A percentile compares a stretch with the other conserved stretches of the same genome.
phyloP scores from a whole-genome alignment of 2,888 invertebrate genomes.

The Tanypteryx hageni region DNA sequence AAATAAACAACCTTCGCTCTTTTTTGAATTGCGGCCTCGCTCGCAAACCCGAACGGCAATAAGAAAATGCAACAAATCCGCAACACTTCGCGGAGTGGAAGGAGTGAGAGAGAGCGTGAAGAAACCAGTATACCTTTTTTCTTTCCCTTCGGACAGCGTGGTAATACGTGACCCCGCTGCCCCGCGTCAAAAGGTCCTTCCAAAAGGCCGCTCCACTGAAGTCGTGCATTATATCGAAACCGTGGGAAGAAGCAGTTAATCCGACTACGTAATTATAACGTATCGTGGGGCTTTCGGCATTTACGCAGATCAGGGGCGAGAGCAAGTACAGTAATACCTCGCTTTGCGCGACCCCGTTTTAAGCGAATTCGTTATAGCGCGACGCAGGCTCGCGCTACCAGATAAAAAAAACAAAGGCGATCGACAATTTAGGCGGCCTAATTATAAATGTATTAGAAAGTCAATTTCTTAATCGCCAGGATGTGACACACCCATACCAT shows the following conservation, averaged over 20 bases:
- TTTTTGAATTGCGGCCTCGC: background rate
- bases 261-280: background rate
- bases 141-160: background rate
- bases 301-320: no score
- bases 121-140: background rate
- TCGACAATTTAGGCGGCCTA: no score
- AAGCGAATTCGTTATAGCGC: no score
- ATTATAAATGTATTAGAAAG: no score
- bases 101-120: background rate
- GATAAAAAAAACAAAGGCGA: no score
- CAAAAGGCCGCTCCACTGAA: background rate
- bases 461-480: no score
- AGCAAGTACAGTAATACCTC: no score
- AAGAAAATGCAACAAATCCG: conserved; percentile 11
- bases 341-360: no score
- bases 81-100: background rate
- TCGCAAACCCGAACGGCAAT: background rate
- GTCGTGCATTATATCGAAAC: background rate
- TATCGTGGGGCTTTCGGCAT: no score
- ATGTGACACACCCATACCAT: no score
- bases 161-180: background rate
- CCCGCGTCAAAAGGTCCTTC: background rate
- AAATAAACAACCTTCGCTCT: background rate
- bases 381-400: no score
- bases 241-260: background rate